Evolutionary conservation across 2,888 invertebrate genomes (phyloP).

Genomic region (Sipha maydis): DNA sequence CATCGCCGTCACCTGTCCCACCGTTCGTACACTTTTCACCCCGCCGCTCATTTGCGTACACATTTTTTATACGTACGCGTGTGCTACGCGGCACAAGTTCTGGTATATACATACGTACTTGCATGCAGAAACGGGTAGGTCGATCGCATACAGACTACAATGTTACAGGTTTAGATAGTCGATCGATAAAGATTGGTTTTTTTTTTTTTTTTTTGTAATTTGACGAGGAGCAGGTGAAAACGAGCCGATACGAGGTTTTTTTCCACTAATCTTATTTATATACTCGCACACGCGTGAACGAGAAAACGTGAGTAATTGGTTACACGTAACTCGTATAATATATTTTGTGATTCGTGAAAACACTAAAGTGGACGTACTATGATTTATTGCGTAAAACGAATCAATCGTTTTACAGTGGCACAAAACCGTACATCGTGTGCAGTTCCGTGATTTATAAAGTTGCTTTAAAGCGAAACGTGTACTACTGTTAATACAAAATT

Average conservation of each 20-base stretch:
- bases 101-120: neutral
- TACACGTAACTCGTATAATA: neutral
- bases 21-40: neutral
- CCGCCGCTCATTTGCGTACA: neutral
- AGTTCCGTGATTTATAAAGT: no score
- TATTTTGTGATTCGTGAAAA: neutral
- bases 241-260: neutral
- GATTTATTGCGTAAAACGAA: neutral
- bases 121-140: neutral
- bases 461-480: no score
- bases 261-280: neutral
- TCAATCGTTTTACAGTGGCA: no score
- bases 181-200: neutral
- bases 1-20: neutral
- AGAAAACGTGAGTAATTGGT: neutral
- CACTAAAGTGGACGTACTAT: neutral
- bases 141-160: neutral
- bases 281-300: neutral
- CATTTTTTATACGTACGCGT: neutral
- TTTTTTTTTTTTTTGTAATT: neutral
- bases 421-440: no score
- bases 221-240: constrained; percentile 35
- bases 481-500: no score
- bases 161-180: neutral
- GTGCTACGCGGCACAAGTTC: neutral